These are phyloP conservation scores for Apoda limacodes DNA, from an alignment of 2,888 invertebrate genomes.

Conservation along the genomic window DNA sequence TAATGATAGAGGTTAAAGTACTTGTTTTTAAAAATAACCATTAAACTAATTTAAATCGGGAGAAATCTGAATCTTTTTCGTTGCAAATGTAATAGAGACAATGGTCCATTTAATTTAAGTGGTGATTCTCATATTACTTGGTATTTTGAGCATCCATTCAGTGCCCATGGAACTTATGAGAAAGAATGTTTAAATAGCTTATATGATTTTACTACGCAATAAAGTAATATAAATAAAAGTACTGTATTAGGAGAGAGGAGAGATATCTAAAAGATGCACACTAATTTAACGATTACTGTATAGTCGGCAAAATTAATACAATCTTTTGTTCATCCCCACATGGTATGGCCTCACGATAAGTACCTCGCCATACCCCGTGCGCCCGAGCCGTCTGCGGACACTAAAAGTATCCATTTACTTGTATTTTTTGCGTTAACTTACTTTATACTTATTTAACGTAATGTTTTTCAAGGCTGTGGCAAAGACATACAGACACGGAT, in stretches of 20 bases:
- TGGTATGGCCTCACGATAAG: constrained; percentile 41
- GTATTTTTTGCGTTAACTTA: too few relatives aligned
- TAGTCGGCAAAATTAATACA: constrained; percentile 54
- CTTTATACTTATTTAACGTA: too few relatives aligned
- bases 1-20: too few relatives aligned
- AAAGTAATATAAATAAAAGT: background rate
- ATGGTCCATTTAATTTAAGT: too few relatives aligned
- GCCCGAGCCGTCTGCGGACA: constrained; percentile 39
- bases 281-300: constrained; percentile 21
- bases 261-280: constrained; percentile 22
- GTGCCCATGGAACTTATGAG: background rate
- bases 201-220: background rate
- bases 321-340: constrained; percentile 57
- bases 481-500: too few relatives aligned
- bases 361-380: constrained; percentile 35
- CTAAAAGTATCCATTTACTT: constrained; percentile 46
- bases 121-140: too few relatives aligned
- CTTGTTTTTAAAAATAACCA: too few relatives aligned
- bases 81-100: too few relatives aligned
- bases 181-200: background rate
- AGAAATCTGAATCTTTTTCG: too few relatives aligned
- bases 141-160: background rate
- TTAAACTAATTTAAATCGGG: too few relatives aligned
- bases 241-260: background rate
- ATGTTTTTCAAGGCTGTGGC: too few relatives aligned